Base-by-base conservation (phyloP, 2,888 invertebrate species). In the Aquatica leii region DNA sequence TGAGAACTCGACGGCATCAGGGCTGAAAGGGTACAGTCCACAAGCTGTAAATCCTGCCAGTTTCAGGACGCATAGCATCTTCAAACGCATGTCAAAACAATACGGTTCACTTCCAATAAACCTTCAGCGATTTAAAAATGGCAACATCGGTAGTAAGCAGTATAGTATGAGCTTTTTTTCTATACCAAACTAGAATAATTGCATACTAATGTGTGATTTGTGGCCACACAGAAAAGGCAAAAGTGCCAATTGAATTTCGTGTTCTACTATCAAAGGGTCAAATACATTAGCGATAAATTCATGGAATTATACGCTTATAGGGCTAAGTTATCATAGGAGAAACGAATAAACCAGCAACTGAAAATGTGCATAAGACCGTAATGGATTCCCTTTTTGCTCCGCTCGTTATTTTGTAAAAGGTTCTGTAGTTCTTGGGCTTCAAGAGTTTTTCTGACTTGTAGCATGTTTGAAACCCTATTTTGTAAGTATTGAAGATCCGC, bases 261-360 rank as follows among this genome's bases (percentile, higher is more conserved):
- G n/a, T n/a, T n/a, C n/a, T n/a, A n/a, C n/a, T n/a, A n/a, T n/a
- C n/a, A n/a, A n/a, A n/a, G n/a, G n/a, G n/a, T n/a, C n/a, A n/a
- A n/a, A n/a, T n/a, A n/a, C n/a, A n/a, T n/a, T n/a, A n/a, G n/a
- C 37, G 5, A 37, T 9, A 31, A 6, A 31, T 37, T 37, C 37
- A n/a, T 52, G 66, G 51, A 72, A 73, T 21, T 59, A 70, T 51
- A 14, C 71, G 49, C 60, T 71, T 65, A 41, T 67, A 68, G 8
- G 72, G 69, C 59, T 59, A 67, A 35, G 69, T 65, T 43, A 70
- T 54, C 65, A 70, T 69, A 21, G 71, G 68, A 31, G 71, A 69
- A 11, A 40, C 15, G 24, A 20, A 1, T 9, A 11, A n/a, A 8
- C 62, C 62, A n/a, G 11, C 2, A 20, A 51, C 62, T n/a, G 3